Evolutionary conservation across 2,797 vertebrate genomes (phyloP).

Genomic region (Hoplostethus mediterraneus): DNA sequence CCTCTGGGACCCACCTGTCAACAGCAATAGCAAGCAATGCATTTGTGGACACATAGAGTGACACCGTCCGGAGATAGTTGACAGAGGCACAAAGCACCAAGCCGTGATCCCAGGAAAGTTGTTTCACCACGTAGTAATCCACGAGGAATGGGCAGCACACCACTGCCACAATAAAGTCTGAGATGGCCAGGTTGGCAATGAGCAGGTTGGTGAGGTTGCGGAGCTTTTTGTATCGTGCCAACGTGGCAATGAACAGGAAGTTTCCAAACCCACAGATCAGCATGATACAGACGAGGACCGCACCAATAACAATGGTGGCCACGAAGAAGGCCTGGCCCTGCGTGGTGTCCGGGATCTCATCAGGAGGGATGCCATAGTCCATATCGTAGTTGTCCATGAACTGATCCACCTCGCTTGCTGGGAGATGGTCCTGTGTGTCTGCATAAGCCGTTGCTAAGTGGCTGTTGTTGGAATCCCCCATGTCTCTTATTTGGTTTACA

Average conservation of each 20-base stretch:
- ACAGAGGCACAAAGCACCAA: conserved; percentile 91
- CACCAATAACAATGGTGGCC: conserved; percentile 91
- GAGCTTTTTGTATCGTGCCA: conserved; percentile 94
- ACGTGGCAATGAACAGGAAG: conserved; percentile 92
- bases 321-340: conserved; percentile 92
- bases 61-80: conserved; percentile 95
- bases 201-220: conserved; percentile 97
- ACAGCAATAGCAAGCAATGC: conserved; percentile 95
- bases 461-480: conserved; percentile 81
- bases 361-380: conserved; percentile 90
- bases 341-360: conserved; percentile 91
- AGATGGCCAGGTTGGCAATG: conserved; percentile 96
- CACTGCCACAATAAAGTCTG: conserved; percentile 95
- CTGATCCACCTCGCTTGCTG: conserved; percentile 56
- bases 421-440: conserved; percentile 42
- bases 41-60: conserved; percentile 96
- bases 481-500: conserved; percentile 42
- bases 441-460: conserved; percentile 44
- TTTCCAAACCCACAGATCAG: conserved; percentile 95
- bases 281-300: conserved; percentile 94
- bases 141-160: conserved; percentile 97
- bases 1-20: conserved; percentile 88
- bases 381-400: conserved; percentile 82
- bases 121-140: conserved; percentile 96
- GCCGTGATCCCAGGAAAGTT: conserved; percentile 96